Percentiles rank a stretch among this genome's conserved stretches.
Conservation (phyloP, 2,797 vertebrate genomes). For the Bufotes viridis region DNA sequence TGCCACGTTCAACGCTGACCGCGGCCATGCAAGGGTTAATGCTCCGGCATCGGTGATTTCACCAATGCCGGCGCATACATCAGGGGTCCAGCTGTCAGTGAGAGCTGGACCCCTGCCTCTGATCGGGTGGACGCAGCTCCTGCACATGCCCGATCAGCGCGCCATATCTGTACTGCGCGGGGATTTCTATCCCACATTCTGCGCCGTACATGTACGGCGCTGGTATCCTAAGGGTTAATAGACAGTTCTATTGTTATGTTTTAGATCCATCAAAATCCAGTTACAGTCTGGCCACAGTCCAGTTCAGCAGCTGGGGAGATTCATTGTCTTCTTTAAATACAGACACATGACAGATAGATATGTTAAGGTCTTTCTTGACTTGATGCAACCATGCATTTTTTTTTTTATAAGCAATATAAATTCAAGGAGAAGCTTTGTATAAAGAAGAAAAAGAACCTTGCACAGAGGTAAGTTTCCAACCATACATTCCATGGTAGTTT, state of each 20-base stretch:
- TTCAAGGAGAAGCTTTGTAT: not conserved
- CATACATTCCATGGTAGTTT: not conserved
- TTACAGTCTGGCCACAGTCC: not conserved
- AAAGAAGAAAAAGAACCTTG: not conserved
- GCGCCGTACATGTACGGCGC: no score
- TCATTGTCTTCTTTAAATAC: not conserved
- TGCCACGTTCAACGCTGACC: no score
- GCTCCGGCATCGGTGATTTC: no score
- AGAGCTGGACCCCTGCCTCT: no score
- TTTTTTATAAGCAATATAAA: constrained; percentile 12
- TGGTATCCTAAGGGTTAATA: no score
- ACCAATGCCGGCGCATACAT: no score
- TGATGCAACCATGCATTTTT: not conserved
- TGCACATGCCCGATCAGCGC: no score
- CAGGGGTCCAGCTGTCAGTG: no score
- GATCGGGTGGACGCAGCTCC: no score
- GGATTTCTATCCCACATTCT: no score
- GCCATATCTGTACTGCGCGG: no score
- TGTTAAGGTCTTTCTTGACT: constrained; percentile 10
- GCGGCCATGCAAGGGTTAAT: no score
- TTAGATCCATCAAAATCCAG: not conserved
- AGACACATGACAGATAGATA: not conserved
- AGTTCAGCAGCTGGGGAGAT: not conserved
- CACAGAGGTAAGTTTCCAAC: not conserved
- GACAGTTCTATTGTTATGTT: not conserved